phyloP scores from a whole-genome alignment of 2,888 invertebrate species.

The Eristalis intricaria region DNA sequence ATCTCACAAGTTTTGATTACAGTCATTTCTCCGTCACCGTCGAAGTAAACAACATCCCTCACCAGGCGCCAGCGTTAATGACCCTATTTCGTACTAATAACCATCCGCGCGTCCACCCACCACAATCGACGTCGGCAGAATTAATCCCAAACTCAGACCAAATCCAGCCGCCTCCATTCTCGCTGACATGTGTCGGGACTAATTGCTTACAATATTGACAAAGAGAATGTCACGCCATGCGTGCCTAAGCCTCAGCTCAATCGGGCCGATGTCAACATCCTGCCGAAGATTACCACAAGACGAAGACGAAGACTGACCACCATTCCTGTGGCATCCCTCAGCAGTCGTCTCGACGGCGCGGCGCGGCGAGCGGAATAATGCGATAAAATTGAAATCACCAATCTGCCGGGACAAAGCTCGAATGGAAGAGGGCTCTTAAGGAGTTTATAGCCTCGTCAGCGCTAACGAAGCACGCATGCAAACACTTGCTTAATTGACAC shows the following conservation, averaged over 20 bases:
- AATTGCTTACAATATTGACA: background rate
- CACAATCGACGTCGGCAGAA: background rate
- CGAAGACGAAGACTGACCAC: no score
- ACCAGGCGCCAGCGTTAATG: background rate
- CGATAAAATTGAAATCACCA: background rate
- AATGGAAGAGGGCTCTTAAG: background rate
- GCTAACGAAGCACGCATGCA: background rate
- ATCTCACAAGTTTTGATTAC: background rate
- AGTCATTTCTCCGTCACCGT: background rate
- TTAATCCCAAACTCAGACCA: background rate
- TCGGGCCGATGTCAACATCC: background rate
- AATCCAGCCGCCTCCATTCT: background rate
- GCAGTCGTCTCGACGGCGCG: no score
- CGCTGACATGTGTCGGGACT: background rate
- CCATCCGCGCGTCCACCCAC: background rate
- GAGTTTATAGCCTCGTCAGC: background rate
- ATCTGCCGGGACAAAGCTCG: background rate
- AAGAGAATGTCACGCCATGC: background rate
- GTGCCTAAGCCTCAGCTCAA: background rate
- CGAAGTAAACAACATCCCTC: background rate
- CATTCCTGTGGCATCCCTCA: no score
- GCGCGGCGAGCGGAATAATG: background rate
- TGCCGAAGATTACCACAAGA: background rate
- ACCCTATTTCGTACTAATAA: background rate
- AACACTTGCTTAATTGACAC: conserved; percentile 17